Base-by-base conservation (phyloP, 1,140 invertebrate genomes). In the Rhopalosiphum padi region DNA sequence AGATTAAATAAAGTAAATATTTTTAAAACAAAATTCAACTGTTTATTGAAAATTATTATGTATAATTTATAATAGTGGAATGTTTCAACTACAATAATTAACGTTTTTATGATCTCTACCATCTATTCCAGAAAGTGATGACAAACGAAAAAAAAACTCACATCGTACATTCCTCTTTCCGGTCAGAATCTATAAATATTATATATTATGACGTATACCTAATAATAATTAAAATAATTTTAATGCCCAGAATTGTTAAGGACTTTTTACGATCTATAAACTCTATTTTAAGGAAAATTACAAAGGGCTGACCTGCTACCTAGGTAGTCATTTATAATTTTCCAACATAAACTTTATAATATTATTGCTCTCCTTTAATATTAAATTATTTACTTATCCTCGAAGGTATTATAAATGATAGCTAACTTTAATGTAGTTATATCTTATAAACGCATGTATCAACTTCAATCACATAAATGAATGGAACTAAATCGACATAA, bases 301-400 rank as follows among this genome's bases (percentile, higher is more conserved):
- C 48, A 51, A 51, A 51, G 48, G 18, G 15, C 15, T 51, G 2
- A 51, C 48, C 48, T 51, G 48, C 15, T 51, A 51, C 48, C 30
- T 30, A 68, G 46, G 83, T 48, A 87, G 86, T 11, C 5, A 18
- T 87, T 87, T 87, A 23, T 87, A 15, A n/a, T 30, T 46, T 48
- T 51, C 46, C n/a, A 41, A 43, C 43, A 48, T 48, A n/a, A 87
- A 35, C 18, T 48, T 87, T 2, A 48, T 48, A 51, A 22, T 48
- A 87, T n/a, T 30, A 30, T n/a, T 48, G 43, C 86, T n/a, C n/a
- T 87, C 86, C 86, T 87, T 87, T 87, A 30, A 87, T 87, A 48
- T 87, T 48, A n/a, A 87, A 87, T 87, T n/a, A 51, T 87, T 87
- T 48, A 48, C 43, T 68, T 68, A 68, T 68, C 25, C 60, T 87